Evolutionary conservation across 1,140 invertebrate species (phyloP), one percentile per base, ranked within the genome.

Genomic region (Drosophila funebris): DNA sequence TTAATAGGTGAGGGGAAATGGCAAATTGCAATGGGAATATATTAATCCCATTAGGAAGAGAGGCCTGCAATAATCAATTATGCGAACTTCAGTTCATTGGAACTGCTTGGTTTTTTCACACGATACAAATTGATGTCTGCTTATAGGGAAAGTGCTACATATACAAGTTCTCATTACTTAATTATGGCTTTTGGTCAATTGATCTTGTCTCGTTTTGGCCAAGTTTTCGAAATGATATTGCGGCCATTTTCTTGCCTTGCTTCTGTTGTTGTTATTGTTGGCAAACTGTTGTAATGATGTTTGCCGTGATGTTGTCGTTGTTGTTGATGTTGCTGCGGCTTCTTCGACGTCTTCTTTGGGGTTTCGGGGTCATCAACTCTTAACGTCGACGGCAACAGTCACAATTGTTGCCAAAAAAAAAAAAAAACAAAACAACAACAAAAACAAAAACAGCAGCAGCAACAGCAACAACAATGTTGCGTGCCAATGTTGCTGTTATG

Each of bases 341-440:
- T 72, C 68, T 48, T 57, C 62, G 37, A 54, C 63, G 43, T 46
- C 27, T 78, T 78, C 53, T 71, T 74, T 82, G 64, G 79, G 74
- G 60, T 82, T 82, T 82, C 79, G 71, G 79, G 79, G 79, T 82
- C 79, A 83, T 76, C 60, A 70, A 61, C 78, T 80, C 61, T 68
- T 46, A 52, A 53, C 60, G 58, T n/a, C 14, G 29, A 31, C 31
- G 24, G n/a, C n/a, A n/a, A n/a, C n/a, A 53, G 11, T 52, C 37
- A 39, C 57, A 72, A 72, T 67, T 72, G 52, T 58, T 41, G 37
- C 37, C 54, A 73, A 73, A 60, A 73, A 57, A 13, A n/a, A 37
- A 50, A 50, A 37, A 39, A 48, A 50, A 14, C 6, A 39, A 27
- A 62, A 61, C 36, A 60, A 36, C 31, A 57, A 16, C 22, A 44